Conservation (phyloP, 1,140 invertebrate genomes). For the Brachionus asplanchnoidis region DNA sequence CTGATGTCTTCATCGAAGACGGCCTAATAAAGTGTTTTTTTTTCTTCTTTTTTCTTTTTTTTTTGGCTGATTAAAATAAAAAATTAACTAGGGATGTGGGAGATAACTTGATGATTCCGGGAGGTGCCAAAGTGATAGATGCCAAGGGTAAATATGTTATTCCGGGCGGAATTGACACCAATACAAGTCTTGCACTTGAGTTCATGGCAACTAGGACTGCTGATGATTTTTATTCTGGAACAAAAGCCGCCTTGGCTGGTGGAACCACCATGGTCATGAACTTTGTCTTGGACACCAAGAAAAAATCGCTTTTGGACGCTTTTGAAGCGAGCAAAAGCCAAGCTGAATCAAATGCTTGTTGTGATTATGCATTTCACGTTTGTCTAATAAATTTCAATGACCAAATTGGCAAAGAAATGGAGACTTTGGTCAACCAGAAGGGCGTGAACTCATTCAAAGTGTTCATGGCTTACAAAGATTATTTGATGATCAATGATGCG, state of each 20-base stretch:
- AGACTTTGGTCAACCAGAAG: conserved; percentile 59
- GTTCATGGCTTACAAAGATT: conserved; percentile 91
- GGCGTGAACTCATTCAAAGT: conserved; percentile 87
- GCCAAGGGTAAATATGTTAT: conserved; percentile 74
- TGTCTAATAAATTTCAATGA: conserved; percentile 82
- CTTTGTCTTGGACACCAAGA: conserved; percentile 44
- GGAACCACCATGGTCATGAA: conserved; percentile 83
- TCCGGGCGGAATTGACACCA: conserved; percentile 79
- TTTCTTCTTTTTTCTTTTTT: background rate
- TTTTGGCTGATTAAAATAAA: background rate
- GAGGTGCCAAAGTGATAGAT: conserved; percentile 70
- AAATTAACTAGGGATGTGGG: conserved; percentile 63
- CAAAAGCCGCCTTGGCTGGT: conserved; percentile 78
- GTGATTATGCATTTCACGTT: conserved; percentile 90
- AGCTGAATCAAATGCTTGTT: conserved; percentile 93
- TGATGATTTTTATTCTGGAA: conserved; percentile 85
- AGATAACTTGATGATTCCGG: conserved; percentile 74
- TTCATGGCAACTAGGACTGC: conserved; percentile 75
- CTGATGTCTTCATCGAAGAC: conserved; percentile 88
- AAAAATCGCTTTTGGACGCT: conserved; percentile 68
- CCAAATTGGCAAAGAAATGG: conserved; percentile 62
- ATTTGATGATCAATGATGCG: conserved; percentile 79
- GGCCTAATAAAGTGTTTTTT: conserved; percentile 67
- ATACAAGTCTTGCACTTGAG: conserved; percentile 78
- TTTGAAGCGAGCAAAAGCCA: conserved; percentile 81